Conservation (phyloP, 2,113 vertebrate species). For the Laticauda colubrina region DNA sequence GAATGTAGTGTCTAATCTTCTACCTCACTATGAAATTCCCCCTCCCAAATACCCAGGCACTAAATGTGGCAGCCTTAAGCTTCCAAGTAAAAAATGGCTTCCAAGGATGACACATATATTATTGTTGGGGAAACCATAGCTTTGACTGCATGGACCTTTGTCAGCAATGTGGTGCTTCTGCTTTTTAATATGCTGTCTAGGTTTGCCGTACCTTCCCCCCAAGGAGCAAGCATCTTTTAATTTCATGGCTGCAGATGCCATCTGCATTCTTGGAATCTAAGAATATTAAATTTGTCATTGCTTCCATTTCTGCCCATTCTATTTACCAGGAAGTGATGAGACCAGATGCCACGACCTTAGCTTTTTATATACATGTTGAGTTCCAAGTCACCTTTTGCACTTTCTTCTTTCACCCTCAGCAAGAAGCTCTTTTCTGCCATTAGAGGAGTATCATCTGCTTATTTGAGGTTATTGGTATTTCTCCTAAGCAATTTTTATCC, state of each 20-base stretch:
- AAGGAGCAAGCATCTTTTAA: background rate
- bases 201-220: background rate
- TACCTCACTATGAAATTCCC: too few species aligned
- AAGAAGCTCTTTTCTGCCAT: too few species aligned
- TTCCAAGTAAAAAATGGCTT: too few species aligned
- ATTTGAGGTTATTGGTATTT: background rate
- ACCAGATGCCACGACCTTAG: background rate
- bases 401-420: background rate
- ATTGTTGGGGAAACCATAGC: background rate
- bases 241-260: background rate
- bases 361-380: background rate
- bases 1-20: too few species aligned
- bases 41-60: too few species aligned
- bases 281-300: background rate
- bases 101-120: too few species aligned
- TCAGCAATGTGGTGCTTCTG: background rate
- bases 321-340: background rate
- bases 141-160: background rate
- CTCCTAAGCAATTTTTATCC: background rate
- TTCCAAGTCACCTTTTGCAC: background rate
- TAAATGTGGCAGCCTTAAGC: too few species aligned
- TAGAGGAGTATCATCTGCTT: too few species aligned
- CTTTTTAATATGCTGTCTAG: background rate
- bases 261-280: background rate
- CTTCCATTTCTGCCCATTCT: background rate